These are phyloP conservation scores for Speoplatyrhinus poulsoni DNA, from an alignment of 2,113 vertebrate species.

Conservation along the genomic window DNA sequence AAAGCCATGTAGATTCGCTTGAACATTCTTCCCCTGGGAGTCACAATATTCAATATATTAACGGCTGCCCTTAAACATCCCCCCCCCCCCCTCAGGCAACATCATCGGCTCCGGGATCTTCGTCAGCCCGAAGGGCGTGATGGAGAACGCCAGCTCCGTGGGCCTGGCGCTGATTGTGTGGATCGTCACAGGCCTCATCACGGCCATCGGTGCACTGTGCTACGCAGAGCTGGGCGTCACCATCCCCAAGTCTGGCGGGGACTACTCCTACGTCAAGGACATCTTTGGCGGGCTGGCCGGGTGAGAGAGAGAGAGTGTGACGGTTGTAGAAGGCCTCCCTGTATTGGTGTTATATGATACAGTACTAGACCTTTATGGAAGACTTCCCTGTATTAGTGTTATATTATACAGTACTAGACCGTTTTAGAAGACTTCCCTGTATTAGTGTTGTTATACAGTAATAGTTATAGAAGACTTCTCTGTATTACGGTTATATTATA, in stretches of 20 bases:
- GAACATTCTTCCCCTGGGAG: not conserved
- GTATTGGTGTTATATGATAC: not conserved
- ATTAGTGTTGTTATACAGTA: not conserved
- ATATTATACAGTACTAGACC: not conserved
- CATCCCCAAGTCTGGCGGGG: conserved; percentile 91
- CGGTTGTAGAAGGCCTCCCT: not conserved
- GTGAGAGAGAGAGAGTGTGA: conserved; percentile 67
- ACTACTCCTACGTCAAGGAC: conserved; percentile 93
- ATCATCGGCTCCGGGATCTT: conserved; percentile 94
- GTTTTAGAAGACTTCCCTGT: not conserved
- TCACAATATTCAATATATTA: not conserved
- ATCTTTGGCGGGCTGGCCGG: conserved; percentile 91
- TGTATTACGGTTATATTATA: not conserved
- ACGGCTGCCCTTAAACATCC: not conserved
- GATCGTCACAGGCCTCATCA: conserved; percentile 90
- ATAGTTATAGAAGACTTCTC: too few species aligned
- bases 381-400: not conserved
- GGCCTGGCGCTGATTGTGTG: conserved; percentile 87
- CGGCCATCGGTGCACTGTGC: conserved; percentile 88
- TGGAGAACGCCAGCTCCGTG: conserved; percentile 90
- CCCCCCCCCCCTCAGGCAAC: conserved; percentile 76
- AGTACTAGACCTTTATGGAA: not conserved
- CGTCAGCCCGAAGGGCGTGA: conserved; percentile 89
- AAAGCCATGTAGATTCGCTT: too few species aligned
- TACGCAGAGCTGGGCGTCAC: conserved; percentile 92